Evolutionary conservation across 1,140 invertebrate species (phyloP).

Genomic region (Drosophila kanapiae): DNA sequence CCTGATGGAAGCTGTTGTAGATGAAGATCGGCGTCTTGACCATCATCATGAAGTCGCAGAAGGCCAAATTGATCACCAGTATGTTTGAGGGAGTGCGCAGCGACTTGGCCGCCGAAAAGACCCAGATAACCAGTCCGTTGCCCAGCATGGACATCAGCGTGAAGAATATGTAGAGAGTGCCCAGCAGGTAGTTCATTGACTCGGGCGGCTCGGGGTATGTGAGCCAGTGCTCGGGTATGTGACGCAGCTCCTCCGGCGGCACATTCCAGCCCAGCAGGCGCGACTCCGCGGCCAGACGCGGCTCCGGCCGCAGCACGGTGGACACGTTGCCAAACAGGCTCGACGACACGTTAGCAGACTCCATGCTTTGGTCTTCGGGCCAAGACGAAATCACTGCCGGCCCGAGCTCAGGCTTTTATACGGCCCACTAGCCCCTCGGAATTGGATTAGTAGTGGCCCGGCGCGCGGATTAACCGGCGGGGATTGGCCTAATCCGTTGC

Average conservation of each 20-base stretch:
- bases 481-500: constrained; percentile 65
- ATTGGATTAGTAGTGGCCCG: constrained; percentile 40
- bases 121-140: constrained; percentile 96
- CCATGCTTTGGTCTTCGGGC: constrained; percentile 65
- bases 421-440: constrained; percentile 13
- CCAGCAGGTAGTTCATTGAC: constrained; percentile 93
- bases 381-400: constrained; percentile 67
- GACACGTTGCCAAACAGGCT: constrained; percentile 65
- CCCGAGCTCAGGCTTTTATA: constrained; percentile 50
- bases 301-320: constrained; percentile 66
- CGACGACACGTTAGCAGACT: constrained; percentile 49
- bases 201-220: constrained; percentile 92
- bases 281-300: constrained; percentile 65
- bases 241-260: constrained; percentile 90
- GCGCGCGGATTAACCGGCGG: constrained; percentile 14
- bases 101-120: constrained; percentile 92
- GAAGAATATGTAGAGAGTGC: constrained; percentile 92
- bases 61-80: constrained; percentile 94
- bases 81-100: constrained; percentile 96
- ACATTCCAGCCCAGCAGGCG: constrained; percentile 92
- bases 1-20: constrained; percentile 91
- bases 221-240: constrained; percentile 94
- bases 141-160: constrained; percentile 91
- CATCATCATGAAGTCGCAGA: constrained; percentile 97
- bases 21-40: constrained; percentile 89